Base-by-base conservation (phyloP, 2,113 vertebrate species). In the Crotalus horridus region DNA sequence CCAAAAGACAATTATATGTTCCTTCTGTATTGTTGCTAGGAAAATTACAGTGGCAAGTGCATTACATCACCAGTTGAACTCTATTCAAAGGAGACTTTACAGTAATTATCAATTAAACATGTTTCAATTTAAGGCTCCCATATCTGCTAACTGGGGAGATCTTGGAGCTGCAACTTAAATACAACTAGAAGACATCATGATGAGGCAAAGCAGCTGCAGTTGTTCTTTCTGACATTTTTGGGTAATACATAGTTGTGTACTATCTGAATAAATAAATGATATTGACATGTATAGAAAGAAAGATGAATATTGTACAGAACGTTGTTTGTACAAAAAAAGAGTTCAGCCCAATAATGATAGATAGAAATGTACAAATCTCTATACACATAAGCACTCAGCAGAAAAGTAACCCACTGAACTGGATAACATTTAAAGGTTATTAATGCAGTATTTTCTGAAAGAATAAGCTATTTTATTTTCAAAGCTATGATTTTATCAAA, bases 401-500 rank as follows among this genome's bases (percentile, higher is more conserved):
- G 2, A 56, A 20, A 46, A 29, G 33, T 87, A 29, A 15, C 23
- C 3, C 39, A n/a, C 56, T 29, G 61, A 64, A 87, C 23, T 89
- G 87, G 33, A 88, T 74, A 33, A 51, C 20, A 43, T 69, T 89
- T 61, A 43, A 26, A 87, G 29, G 23, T 90, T 53, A 53, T 53
- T 64, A 90, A 92, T 51, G 59, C 85, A 92, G 51, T n/a, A 85
- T 92, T 89, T 58, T 93, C 48, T 85, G 53, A 64, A 29, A 43
- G 48, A 89, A 89, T 74, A 89, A 92, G 89, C 20, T 26, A 48
- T 26, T 56, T 21, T 20, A 48, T 59, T 88, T 93, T 53, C 39
- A 53, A 29, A 43, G 43, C 12, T 93, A 56, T 29, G 89, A 54
- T 21, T 92, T 91, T 86, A 95, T 90, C 5, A 93, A 93, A 88